These are phyloP conservation scores for Rosalia funebris DNA, from an alignment of 2,888 invertebrate species.

Conservation along the genomic window DNA sequence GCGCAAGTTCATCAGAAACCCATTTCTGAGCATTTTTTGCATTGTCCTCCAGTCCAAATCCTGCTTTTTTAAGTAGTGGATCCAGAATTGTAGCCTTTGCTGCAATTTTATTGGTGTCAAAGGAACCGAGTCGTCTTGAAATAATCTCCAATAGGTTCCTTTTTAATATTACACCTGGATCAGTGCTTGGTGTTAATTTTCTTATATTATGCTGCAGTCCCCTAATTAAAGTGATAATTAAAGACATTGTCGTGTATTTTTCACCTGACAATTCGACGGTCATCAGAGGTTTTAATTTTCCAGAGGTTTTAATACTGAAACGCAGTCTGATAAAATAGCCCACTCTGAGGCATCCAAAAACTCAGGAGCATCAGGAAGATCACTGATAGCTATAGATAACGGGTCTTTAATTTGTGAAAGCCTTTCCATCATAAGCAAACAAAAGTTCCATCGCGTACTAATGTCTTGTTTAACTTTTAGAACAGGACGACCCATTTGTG, in stretches of 20 bases:
- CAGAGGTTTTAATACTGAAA: constrained; percentile 39
- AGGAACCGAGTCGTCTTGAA: constrained; percentile 14
- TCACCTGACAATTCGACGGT: constrained; percentile 41
- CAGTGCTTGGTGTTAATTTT: not conserved
- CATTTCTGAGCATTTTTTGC: constrained; percentile 36
- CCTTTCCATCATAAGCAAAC: no score
- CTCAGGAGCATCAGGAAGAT: constrained; percentile 36
- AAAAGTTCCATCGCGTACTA: no score
- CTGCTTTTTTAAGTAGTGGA: constrained; percentile 43
- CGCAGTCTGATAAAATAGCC: constrained; percentile 39
- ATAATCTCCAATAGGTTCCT: not conserved
- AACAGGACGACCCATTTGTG: no score
- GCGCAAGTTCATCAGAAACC: constrained; percentile 33
- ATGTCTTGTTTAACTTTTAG: no score
- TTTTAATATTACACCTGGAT: not conserved
- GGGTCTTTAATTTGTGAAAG: constrained; percentile 41
- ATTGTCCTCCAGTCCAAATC: constrained; percentile 40
- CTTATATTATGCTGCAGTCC: constrained; percentile 36
- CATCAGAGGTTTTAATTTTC: constrained; percentile 22
- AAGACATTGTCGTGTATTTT: constrained; percentile 45
- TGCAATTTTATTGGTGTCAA: constrained; percentile 32
- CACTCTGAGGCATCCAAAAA: constrained; percentile 42
- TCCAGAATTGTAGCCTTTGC: constrained; percentile 43
- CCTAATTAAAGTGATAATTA: constrained; percentile 41
- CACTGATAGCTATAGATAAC: constrained; percentile 30